Base-by-base conservation (phyloP, 2,797 vertebrate genomes). In the Girardinus metallicus region DNA sequence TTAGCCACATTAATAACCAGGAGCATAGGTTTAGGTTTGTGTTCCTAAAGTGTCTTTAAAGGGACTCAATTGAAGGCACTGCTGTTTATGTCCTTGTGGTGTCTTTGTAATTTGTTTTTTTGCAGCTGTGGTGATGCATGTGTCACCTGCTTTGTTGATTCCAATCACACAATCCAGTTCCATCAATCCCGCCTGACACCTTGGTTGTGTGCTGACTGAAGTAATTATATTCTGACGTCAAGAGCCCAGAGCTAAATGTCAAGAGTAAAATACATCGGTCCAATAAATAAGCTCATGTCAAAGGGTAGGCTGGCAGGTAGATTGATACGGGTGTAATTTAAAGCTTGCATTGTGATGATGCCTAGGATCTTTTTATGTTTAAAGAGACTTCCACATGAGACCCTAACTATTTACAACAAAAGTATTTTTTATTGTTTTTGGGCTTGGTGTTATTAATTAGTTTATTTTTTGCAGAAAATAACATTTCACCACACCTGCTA, bases 1-100 rank as follows among this genome's bases (percentile, higher is more conserved):
- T 91, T 88, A 80, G 51, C 47, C 15, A 13, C 49, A 91, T 93
- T 93, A 90, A 91, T 94, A 89, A 90, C 68, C 82, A 78, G 68
- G 60, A 83, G 73, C 74, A 13, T 70, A 80, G 75, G 71, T 85
- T 84, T 80, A 80, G 74, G 71, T 84, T 85, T 80, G 73, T 86
- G 78, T 70, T 88, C 71, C 66, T 31, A 23, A 34, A 62, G 66
- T 76, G 82, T 89, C 47, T 85, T 89, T 85, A 75, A 85, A 78
- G 82, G 83, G 36, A 26, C 77, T 74, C 77, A 8, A 57, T 70
- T 73, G 80, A 73, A 74, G 74, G 68, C 36, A 2, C 0, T 57
- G 80, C 75, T 36, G 34, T 55, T 70, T 5, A n/a, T 18, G 79
- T 85, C 83, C 86, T 83, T 80, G 79, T 57, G 2, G 57, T 62